Evolutionary conservation across 2,113 vertebrate species (phyloP).

Genomic region (Heliornis fulica): DNA sequence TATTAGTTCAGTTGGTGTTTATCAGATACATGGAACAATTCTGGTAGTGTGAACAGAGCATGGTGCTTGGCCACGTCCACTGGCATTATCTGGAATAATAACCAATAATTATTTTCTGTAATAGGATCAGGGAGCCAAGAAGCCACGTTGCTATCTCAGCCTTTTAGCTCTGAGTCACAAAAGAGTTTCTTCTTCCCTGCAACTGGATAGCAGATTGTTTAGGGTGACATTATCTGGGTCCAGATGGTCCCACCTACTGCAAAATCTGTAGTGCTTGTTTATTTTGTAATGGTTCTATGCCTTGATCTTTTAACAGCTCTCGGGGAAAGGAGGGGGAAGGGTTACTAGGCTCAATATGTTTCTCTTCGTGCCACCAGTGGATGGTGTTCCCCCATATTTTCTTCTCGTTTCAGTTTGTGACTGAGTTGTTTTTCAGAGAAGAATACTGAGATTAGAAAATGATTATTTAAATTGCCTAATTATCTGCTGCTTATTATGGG

Average conservation of each 20-base stretch:
- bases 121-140: neutral
- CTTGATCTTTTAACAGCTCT: constrained; percentile 60
- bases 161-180: constrained; percentile 1
- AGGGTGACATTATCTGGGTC: constrained; percentile 35
- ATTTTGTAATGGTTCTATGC: constrained; percentile 28
- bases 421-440: neutral
- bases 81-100: neutral
- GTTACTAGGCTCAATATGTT: neutral
- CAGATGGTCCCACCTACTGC: constrained; percentile 67
- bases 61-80: neutral
- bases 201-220: constrained; percentile 63
- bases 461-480: neutral
- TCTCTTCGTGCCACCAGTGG: neutral
- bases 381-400: neutral
- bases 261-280: constrained; percentile 54
- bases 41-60: neutral
- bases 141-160: neutral
- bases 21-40: neutral
- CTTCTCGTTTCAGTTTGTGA: neutral
- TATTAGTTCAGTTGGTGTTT: neutral
- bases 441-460: neutral
- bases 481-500: neutral
- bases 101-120: neutral
- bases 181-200: neutral
- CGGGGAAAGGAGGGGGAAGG: neutral